Conservation (phyloP, 2,888 invertebrate species). For the Eremobia ochroleuca region DNA sequence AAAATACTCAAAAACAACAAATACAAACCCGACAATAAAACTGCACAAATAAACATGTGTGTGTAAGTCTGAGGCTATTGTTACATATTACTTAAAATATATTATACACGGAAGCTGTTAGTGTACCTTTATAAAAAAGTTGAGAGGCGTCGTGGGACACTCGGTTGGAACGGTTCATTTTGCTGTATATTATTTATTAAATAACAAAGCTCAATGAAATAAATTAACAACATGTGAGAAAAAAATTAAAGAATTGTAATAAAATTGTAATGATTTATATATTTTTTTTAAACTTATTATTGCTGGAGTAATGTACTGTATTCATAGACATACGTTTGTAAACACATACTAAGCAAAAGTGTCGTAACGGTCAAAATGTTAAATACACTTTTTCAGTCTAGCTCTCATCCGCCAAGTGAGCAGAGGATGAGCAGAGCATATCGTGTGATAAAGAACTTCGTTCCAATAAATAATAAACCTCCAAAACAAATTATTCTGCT, state of each 20-base stretch:
- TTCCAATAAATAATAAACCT: background rate
- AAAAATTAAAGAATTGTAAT: background rate
- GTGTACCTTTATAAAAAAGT: background rate
- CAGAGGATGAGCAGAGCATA: background rate
- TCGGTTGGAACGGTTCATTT: background rate
- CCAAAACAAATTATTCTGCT: constrained; percentile 67
- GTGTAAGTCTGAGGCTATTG: background rate
- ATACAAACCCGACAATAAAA: background rate
- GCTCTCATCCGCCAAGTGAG: background rate
- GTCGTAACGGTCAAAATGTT: background rate
- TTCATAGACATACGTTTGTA: background rate
- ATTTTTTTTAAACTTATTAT: too few species aligned
- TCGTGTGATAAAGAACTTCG: background rate
- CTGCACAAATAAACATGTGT: too few species aligned
- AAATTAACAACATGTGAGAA: background rate
- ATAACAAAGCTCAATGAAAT: background rate
- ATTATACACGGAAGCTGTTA: too few species aligned
- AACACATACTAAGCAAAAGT: background rate
- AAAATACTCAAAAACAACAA: background rate
- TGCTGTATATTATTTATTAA: background rate
- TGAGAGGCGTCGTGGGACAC: background rate
- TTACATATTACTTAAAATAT: background rate
- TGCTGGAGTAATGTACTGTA: too few species aligned
- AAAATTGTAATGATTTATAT: too few species aligned
- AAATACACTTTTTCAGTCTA: background rate